Evolutionary conservation across 2,113 vertebrate genomes (phyloP), one percentile per base, ranked within the genome.

Genomic region (Rhynchopsitta pachyrhyncha): DNA sequence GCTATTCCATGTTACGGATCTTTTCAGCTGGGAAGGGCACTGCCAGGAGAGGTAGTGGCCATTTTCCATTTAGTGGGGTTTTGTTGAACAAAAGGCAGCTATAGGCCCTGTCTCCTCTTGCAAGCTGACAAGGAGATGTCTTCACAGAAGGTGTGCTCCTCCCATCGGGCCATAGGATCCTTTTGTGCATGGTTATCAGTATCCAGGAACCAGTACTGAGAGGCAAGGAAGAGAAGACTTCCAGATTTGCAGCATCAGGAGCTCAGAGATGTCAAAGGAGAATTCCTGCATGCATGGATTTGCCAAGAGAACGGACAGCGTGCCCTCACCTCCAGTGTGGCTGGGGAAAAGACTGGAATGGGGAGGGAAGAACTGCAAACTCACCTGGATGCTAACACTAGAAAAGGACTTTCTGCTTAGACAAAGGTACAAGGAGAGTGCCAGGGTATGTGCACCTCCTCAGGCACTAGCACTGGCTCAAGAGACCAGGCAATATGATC

Each of bases 311-410:
- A 76, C 0, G 7, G 86, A 11, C 1, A 53, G 11, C 71, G 35
- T 3, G 64, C 11, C 68, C 82, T 74, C 68, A 16, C 39, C 70
- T 60, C 39, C 44, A 24, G 1, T 0, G 19, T 0, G 11, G 69
- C 42, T 28, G 53, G 60, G 77, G 73, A 33, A 28, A 9, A 55
- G 44, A 17, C 1, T 2, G 22, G 35, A 15, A 29, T 1, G 27
- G 1, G 29, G 18, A n/a, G 42, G 82, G 35, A 57, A 4, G 20
- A 28, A 17, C 50, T 31, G 52, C 22, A 44, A 52, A 75, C 83
- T 93, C 90, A 84, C 47, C 80, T 60, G 86, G 49, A 23, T 39
- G 20, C 90, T 82, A 81, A 7, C n/a, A 33, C 76, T 41, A 46
- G n/a, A 12, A 50, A 49, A 29, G 7, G 49, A 49, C 33, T 60